A percentile compares a stretch with the other conserved stretches of the same genome.
Evolutionary conservation across 2,797 vertebrate species (phyloP).

Genomic region (Semaprochilodus insignis): DNA sequence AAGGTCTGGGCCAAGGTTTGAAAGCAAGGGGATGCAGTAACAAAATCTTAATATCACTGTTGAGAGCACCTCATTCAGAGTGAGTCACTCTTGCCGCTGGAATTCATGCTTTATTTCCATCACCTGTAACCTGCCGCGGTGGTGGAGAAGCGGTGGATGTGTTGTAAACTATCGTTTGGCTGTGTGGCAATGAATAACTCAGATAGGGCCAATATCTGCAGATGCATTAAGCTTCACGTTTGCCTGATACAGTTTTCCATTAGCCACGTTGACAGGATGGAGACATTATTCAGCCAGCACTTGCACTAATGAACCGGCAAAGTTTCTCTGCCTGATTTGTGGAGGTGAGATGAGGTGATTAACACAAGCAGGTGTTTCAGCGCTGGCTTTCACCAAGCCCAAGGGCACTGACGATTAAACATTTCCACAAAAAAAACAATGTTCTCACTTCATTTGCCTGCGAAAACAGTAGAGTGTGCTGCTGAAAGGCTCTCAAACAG

Average conservation of each 20-base stretch:
- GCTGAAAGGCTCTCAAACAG: slow-evolving; percentile 40
- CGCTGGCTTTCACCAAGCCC: slow-evolving; percentile 44
- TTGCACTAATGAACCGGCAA: slow-evolving; percentile 58
- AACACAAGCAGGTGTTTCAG: slow-evolving; percentile 57
- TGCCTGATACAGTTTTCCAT: slow-evolving; percentile 46
- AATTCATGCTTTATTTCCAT: background rate
- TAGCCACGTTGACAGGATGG: slow-evolving; percentile 39
- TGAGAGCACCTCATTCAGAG: background rate
- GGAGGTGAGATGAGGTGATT: slow-evolving; percentile 61
- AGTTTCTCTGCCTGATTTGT: slow-evolving; percentile 57
- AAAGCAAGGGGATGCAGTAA: background rate
- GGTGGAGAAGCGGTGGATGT: background rate
- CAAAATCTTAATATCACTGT: background rate
- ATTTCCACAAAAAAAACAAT: slow-evolving; percentile 49
- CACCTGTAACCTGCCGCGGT: background rate
- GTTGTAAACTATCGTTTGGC: slow-evolving; percentile 12
- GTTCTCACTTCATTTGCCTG: slow-evolving; percentile 51
- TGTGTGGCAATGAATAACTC: slow-evolving; percentile 18
- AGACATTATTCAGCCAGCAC: slow-evolving; percentile 52
- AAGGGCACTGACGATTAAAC: slow-evolving; percentile 56
- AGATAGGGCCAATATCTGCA: slow-evolving; percentile 18
- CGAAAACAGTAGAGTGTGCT: slow-evolving; percentile 47
- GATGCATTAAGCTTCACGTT: slow-evolving; percentile 34
- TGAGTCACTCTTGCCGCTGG: background rate
- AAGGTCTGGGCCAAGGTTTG: background rate